Percentiles rank a stretch among this genome's conserved stretches.
These are phyloP conservation scores for Troilus luridus DNA, from an alignment of 2,888 invertebrate species.

Conservation along the genomic window DNA sequence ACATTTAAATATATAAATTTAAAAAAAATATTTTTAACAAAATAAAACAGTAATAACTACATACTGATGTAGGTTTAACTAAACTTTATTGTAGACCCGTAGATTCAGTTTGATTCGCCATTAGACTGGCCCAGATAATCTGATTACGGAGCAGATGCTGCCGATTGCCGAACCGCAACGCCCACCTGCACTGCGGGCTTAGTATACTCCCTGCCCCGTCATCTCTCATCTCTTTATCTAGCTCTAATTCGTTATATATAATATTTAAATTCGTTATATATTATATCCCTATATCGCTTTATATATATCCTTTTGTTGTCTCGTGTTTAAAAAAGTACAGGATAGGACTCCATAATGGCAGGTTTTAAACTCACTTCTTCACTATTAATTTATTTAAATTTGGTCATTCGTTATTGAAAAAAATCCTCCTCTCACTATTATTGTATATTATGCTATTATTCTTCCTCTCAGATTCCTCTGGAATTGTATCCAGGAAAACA, in stretches of 20 bases:
- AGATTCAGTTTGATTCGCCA: neutral
- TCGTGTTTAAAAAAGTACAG: neutral
- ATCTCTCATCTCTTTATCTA: neutral
- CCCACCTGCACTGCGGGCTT: slow-evolving; percentile 6
- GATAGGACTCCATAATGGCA: neutral
- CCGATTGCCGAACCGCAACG: neutral
- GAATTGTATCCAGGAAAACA: too few relatives aligned
- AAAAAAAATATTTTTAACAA: neutral
- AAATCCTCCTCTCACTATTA: neutral
- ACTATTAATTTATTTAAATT: neutral
- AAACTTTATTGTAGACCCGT: neutral
- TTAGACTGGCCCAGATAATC: neutral
- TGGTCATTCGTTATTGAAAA: neutral
- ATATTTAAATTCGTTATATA: too few relatives aligned
- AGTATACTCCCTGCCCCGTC: slow-evolving; percentile 10
- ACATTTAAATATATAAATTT: too few relatives aligned
- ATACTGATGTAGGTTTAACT: neutral
- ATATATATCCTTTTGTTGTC: too few relatives aligned
- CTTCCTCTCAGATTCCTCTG: too few relatives aligned
- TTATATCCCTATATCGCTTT: too few relatives aligned
- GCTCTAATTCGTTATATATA: too few relatives aligned
- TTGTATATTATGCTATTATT: neutral
- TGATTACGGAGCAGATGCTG: neutral
- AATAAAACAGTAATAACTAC: neutral
- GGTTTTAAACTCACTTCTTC: neutral